Evolutionary conservation across 2,888 invertebrate species (phyloP), one percentile per base, ranked within the genome.

Genomic region (Girardia tigrina): DNA sequence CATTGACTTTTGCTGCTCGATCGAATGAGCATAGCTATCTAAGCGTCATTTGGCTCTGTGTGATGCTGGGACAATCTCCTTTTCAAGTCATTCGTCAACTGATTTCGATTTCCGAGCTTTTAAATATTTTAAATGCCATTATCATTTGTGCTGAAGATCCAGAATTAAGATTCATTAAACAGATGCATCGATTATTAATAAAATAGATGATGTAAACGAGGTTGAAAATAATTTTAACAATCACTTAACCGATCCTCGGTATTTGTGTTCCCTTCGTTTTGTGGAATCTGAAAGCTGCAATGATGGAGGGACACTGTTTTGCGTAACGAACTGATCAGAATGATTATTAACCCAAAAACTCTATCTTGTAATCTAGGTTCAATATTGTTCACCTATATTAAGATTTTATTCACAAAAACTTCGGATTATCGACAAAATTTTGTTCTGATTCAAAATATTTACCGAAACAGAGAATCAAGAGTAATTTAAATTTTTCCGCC

Each of bases 261-360:
- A 23, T 20, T 56, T n/a, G 23, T 56, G 4, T 23, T n/a, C 6
- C 4, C n/a, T 56, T 56, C n/a, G 4, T 56, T n/a, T n/a, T 56
- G n/a, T 56, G 56, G 56, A 56, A 56, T 16, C 56, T 56, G n/a
- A 56, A 56, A 56, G 56, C 56, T 20, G n/a, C 56, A 56, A 56
- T 56, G 56, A 56, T 56, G 56, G n/a, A n/a, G n/a, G 23, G 56
- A n/a, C n/a, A 56, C 4, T n/a, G 8, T 2, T 8, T 4, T 2
- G n/a, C 23, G 8, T n/a, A 4, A n/a, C n/a, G 4, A 8, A 56
- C 4, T 56, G n/a, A 56, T 56, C n/a, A 23, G 23, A 20, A n/a
- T n/a, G 4, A 56, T 56, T 2, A n/a, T 16, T 8, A 23, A 56
- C 23, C n/a, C 56, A 6, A 23, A 56, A 12, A 4, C 20, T 2